Evolutionary conservation across 2,888 invertebrate genomes (phyloP).

Genomic region (Spodoptera picta): DNA sequence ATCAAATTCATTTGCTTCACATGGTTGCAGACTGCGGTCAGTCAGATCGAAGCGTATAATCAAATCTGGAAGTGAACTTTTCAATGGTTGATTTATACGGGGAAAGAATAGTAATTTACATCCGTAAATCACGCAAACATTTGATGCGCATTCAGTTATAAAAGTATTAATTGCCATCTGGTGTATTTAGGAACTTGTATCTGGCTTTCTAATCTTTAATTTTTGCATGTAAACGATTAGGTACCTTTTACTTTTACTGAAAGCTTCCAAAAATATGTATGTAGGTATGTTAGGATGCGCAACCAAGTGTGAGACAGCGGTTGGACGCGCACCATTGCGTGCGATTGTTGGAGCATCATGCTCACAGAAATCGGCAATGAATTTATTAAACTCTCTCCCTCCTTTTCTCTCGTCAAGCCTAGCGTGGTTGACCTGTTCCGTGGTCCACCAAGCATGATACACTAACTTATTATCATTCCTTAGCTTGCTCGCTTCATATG

Average conservation of each 20-base stretch:
- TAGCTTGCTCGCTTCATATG: conserved; percentile 29
- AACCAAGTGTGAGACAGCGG: conserved; percentile 77
- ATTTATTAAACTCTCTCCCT: conserved; percentile 65
- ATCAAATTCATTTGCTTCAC: conserved; percentile 57
- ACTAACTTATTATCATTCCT: conserved; percentile 49
- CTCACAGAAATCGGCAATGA: conserved; percentile 63
- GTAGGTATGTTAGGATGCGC: conserved; percentile 64
- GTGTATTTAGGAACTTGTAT: conserved; percentile 17
- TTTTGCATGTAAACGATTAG: conserved; percentile 12
- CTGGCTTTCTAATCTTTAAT: conserved; percentile 41
- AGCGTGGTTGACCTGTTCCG: conserved; percentile 51
- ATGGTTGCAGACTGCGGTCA: conserved; percentile 47
- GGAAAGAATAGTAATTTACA: conserved; percentile 29
- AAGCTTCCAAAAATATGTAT: conserved; percentile 29
- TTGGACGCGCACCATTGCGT: conserved; percentile 79
- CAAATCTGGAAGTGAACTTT: conserved; percentile 51
- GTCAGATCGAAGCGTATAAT: conserved; percentile 39
- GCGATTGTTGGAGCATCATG: conserved; percentile 57
- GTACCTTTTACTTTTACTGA: conserved; percentile 27
- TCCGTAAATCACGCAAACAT: conserved; percentile 37
- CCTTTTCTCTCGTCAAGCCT: conserved; percentile 59
- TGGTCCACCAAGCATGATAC: conserved; percentile 54
- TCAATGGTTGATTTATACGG: conserved; percentile 37
- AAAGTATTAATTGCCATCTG: conserved; percentile 31
- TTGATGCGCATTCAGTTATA: conserved; percentile 29